Base-by-base conservation (phyloP, 1,140 invertebrate genomes). In the Leguminivora glycinivorella region DNA sequence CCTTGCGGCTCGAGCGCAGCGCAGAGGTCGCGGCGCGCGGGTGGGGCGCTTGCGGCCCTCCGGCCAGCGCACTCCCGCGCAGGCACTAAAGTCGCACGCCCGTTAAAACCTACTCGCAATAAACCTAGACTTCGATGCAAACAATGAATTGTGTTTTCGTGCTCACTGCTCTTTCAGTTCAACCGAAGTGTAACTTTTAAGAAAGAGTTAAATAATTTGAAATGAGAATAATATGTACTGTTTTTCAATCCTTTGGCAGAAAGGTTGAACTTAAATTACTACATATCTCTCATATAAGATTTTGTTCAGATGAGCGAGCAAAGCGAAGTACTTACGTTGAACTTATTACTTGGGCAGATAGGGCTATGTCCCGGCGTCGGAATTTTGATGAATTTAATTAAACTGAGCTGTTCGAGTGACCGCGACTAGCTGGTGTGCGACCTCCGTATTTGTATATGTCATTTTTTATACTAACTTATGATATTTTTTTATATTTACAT, bases 71-170 rank as follows among this genome's bases (percentile, higher is more conserved):
- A 40, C 70, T 71, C 70, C 38, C 43, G 63, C 63, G 70, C 70
- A 67, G 60, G 68, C 68, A 63, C 58, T 63, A 63, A 63, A 63
- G 58, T 63, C 58, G 58, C 58, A 63, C 58, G 58, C 58, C 58
- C 40, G 60, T 72, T 66, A 72, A 72, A 72, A 72, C 71, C 68
- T 72, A 72, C 58, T 26, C 68, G 71, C 40, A 76, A 77, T 75
- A 72, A 75, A 76, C 68, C 73, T 72, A 71, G 69, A 69, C 71
- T 79, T 73, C 43, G 47, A 68, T 75, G 68, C 67, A 40, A 77
- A 70, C 75, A 76, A 72, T 72, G 74, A 73, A 72, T 74, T 78
- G 68, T 66, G 56, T 74, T 73, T 75, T 72, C 68, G 40, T 75
- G 73, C 71, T 70, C 58, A 63, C 58, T 29, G 58, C 58, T 63